Conservation (phyloP, 37 sponge, comb jelly and placozoan genomes). For the Agelas oroides region DNA sequence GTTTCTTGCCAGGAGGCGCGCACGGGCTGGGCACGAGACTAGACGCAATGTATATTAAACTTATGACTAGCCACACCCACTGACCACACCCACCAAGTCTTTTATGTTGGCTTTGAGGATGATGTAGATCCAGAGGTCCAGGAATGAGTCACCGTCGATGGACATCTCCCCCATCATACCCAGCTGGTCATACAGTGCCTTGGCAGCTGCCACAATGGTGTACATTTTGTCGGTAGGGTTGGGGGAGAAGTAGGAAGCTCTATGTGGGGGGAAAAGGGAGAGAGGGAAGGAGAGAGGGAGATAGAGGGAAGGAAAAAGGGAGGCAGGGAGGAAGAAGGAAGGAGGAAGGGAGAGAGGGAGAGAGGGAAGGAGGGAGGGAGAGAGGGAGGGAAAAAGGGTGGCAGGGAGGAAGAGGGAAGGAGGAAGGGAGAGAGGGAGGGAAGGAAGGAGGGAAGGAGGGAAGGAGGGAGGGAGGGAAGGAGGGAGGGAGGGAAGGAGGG, state of each 20-base stretch:
- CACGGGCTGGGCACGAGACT: no score
- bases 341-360: background rate
- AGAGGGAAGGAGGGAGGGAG: background rate
- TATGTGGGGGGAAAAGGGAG: background rate
- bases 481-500: conserved; percentile 1
- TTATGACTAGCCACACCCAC: no score
- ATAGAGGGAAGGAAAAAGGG: background rate
- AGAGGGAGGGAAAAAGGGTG: background rate
- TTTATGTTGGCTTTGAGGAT: conserved; percentile 64
- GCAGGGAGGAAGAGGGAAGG: no score
- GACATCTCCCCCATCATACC: conserved; percentile 32
- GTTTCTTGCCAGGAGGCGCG: no score
- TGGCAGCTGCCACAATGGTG: conserved; percentile 66
- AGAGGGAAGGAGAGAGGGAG: background rate
- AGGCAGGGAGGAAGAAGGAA: background rate
- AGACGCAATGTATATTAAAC: no score
- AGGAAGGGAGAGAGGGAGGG: no score
- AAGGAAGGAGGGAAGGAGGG: no score
- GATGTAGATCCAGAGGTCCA: conserved; percentile 83
- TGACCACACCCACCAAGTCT: conserved; percentile 24
- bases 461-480: no score
- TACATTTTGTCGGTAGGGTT: conserved; percentile 79
- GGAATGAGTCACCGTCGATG: conserved; percentile 63
- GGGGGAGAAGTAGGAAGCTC: conserved; percentile 71
- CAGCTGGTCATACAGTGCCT: conserved; percentile 65